Evolutionary conservation across 2,113 vertebrate genomes (phyloP).

Genomic region (Aldabrachelys gigantea): DNA sequence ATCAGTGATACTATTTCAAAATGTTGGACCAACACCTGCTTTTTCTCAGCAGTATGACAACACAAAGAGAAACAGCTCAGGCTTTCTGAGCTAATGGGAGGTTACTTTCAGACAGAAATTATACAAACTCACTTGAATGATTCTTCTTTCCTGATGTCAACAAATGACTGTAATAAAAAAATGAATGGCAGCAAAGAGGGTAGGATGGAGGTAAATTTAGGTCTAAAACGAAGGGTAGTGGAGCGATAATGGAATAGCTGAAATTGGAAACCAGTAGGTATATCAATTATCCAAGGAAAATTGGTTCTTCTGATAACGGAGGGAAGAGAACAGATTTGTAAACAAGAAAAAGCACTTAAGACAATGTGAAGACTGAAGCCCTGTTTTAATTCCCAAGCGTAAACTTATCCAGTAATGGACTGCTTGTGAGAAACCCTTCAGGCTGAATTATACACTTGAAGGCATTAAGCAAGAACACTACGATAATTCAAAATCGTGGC

Average conservation of each 20-base stretch:
- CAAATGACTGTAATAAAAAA: constrained; percentile 5
- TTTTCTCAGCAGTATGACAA: not conserved
- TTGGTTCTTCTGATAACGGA: not conserved
- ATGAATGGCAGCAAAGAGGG: constrained; percentile 22
- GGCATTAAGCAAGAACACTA: not conserved
- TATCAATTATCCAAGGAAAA: constrained; percentile 30
- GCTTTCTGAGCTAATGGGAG: constrained; percentile 31
- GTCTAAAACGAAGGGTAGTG: not conserved
- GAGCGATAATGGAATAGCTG: not conserved
- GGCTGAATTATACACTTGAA: not conserved
- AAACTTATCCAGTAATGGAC: not conserved
- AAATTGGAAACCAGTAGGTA: constrained; percentile 31
- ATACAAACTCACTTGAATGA: constrained; percentile 49
- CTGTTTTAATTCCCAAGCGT: not conserved
- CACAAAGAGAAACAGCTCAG: constrained; percentile 39
- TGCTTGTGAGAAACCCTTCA: not conserved
- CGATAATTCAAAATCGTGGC: not conserved
- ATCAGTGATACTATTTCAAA: not conserved
- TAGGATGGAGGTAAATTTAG: constrained; percentile 27
- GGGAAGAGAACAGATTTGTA: constrained; percentile 23
- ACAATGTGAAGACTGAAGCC: not conserved
- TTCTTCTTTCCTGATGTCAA: constrained; percentile 39
- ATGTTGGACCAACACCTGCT: not conserved
- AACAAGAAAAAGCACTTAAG: not conserved
- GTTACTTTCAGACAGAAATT: constrained; percentile 60